Percentiles rank a stretch among this genome's conserved stretches.
Conservation (phyloP, 2,113 vertebrate genomes). For the Tor tambroides region DNA sequence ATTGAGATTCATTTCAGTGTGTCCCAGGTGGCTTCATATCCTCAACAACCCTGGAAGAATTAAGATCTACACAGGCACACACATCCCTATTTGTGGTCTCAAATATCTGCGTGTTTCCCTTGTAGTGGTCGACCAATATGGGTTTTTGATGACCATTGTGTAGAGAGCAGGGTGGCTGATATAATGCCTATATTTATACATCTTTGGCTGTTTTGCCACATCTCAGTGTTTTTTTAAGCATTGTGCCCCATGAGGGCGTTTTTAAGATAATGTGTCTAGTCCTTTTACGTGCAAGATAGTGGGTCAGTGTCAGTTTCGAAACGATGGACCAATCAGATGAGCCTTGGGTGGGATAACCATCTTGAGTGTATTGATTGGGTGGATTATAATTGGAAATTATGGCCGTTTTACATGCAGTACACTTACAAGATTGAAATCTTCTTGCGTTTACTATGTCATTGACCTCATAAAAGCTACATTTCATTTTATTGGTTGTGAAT, state of each 20-base stretch:
- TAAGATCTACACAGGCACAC: not conserved
- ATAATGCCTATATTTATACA: not conserved
- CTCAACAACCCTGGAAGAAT: constrained; percentile 36
- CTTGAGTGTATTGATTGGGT: not conserved
- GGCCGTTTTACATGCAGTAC: no score
- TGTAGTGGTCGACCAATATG: not conserved
- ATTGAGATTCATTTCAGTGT: constrained; percentile 33
- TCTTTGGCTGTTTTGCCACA: not conserved
- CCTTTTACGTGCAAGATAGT: not conserved
- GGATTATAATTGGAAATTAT: not conserved
- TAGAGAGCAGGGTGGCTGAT: not conserved
- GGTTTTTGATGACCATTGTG: not conserved
- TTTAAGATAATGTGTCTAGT: not conserved
- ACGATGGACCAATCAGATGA: not conserved
- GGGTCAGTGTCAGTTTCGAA: not conserved
- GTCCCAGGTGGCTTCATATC: constrained; percentile 15
- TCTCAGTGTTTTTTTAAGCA: not conserved
- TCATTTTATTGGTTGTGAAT: not conserved
- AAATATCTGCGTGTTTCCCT: not conserved
- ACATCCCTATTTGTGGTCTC: not conserved
- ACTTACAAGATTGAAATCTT: no score
- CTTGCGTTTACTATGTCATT: not conserved
- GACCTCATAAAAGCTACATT: not conserved
- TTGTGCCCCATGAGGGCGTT: not conserved
- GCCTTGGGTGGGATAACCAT: not conserved